A percentile compares a stretch with the other conserved stretches of the same genome.
Conservation (phyloP, 1,140 invertebrate genomes). For the Papilio polytes region DNA sequence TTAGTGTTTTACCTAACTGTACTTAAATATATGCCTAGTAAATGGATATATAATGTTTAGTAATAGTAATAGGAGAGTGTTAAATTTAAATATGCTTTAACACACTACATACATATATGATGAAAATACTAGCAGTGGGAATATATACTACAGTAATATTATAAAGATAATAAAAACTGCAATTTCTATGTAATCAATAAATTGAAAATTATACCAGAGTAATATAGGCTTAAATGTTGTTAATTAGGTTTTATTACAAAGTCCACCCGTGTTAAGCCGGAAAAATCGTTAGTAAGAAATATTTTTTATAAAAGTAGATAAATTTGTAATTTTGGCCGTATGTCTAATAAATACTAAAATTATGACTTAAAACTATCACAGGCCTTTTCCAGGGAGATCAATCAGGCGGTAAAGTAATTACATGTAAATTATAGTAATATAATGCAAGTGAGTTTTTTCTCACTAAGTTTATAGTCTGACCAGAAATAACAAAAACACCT, state of each 20-base stretch:
- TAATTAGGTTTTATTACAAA: too few relatives aligned
- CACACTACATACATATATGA: neutral
- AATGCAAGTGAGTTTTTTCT: neutral
- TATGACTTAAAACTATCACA: conserved; percentile 1
- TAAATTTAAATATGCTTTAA: neutral
- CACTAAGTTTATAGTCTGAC: neutral
- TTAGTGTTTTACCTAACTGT: neutral
- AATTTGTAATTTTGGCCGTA: neutral
- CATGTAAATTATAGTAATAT: neutral
- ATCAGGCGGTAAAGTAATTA: neutral
- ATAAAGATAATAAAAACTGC: too few relatives aligned
- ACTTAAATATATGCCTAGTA: neutral
- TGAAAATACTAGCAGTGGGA: neutral
- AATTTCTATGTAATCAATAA: too few relatives aligned
- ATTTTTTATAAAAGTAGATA: neutral
- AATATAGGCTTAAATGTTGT: too few relatives aligned
- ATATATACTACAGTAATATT: neutral
- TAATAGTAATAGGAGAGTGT: neutral
- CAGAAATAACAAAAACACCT: neutral
- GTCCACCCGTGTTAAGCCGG: too few relatives aligned
- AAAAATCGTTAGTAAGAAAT: neutral
- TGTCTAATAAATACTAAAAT: neutral
- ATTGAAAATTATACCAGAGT: too few relatives aligned
- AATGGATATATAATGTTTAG: neutral
- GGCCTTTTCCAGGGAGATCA: conserved; percentile 4